Conservation (phyloP, 2,797 vertebrate species). For the Neoniphon sammara region DNA sequence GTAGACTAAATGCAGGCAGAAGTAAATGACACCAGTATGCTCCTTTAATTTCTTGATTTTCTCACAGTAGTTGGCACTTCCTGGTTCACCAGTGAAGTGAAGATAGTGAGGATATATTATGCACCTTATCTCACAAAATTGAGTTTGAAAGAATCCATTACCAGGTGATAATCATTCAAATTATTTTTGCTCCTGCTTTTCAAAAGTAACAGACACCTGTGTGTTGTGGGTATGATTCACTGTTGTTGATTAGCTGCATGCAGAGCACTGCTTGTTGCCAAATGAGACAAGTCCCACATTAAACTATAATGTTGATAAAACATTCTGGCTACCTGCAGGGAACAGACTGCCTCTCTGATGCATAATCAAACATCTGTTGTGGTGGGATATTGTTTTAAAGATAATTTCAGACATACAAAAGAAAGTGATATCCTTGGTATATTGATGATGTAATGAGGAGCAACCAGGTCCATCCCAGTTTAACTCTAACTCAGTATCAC, state of each 20-base stretch:
- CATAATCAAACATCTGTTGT: slow-evolving; percentile 30
- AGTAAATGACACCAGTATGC: too few relatives aligned
- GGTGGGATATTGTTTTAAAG: too few relatives aligned
- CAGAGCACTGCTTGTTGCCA: not conserved
- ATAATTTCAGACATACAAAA: slow-evolving; percentile 28
- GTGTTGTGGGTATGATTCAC: not conserved
- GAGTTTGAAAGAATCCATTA: too few relatives aligned
- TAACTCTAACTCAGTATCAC: slow-evolving; percentile 47
- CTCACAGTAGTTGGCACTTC: too few relatives aligned
- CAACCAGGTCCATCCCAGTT: slow-evolving; percentile 40
- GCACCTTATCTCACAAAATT: too few relatives aligned
- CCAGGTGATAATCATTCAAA: too few relatives aligned
- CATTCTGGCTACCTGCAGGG: not conserved
- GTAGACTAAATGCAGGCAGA: too few relatives aligned
- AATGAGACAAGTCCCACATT: not conserved
- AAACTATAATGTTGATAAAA: slow-evolving; percentile 11
- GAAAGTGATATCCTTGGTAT: slow-evolving; percentile 22
- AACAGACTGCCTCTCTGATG: slow-evolving; percentile 1
- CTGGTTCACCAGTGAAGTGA: too few relatives aligned
- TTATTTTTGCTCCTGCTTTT: too few relatives aligned
- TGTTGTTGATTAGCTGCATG: not conserved
- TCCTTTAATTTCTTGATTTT: too few relatives aligned
- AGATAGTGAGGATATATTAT: too few relatives aligned
- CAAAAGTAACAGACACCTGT: too few relatives aligned
- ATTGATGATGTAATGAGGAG: slow-evolving; percentile 51